Evolutionary conservation across 2,113 vertebrate genomes (phyloP).

Genomic region (Ameiurus melas): DNA sequence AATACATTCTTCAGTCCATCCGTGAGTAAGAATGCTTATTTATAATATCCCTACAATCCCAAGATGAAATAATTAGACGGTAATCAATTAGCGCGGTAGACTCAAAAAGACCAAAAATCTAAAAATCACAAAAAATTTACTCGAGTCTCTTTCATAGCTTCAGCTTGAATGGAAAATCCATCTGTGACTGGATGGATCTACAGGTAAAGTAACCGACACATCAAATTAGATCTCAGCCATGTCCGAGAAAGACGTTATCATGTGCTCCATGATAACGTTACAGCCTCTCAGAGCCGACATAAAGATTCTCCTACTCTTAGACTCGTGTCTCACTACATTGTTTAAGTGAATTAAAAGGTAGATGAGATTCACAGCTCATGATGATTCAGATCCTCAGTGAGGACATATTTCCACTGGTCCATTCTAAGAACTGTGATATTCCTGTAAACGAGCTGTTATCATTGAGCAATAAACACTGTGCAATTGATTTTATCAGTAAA

Average conservation of each 20-base stretch:
- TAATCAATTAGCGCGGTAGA: not conserved
- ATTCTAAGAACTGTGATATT: slow-evolving; percentile 15
- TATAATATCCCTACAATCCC: not conserved
- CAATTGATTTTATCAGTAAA: not conserved
- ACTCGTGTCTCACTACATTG: slow-evolving; percentile 10
- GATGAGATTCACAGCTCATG: slow-evolving; percentile 31
- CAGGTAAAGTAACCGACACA: not conserved
- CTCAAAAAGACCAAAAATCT: not conserved
- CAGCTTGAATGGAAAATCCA: slow-evolving; percentile 5
- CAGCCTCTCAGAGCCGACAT: not conserved
- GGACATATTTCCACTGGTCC: slow-evolving; percentile 17
- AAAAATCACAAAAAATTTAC: not conserved
- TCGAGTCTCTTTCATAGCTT: not conserved
- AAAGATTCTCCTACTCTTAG: slow-evolving; percentile 11
- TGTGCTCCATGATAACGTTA: slow-evolving; percentile 15
- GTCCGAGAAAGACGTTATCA: slow-evolving; percentile 22
- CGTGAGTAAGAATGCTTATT: not conserved
- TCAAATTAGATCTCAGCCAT: slow-evolving; percentile 23
- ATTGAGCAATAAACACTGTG: not conserved
- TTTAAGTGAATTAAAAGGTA: slow-evolving; percentile 28
- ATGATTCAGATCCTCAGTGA: slow-evolving; percentile 21
- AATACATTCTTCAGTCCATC: not conserved
- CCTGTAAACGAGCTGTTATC: not conserved
- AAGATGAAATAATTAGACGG: not conserved
- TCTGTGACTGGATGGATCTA: not conserved